Base-by-base conservation (phyloP, 2,113 vertebrate species). In the Forbesichthys papilliferus region DNA sequence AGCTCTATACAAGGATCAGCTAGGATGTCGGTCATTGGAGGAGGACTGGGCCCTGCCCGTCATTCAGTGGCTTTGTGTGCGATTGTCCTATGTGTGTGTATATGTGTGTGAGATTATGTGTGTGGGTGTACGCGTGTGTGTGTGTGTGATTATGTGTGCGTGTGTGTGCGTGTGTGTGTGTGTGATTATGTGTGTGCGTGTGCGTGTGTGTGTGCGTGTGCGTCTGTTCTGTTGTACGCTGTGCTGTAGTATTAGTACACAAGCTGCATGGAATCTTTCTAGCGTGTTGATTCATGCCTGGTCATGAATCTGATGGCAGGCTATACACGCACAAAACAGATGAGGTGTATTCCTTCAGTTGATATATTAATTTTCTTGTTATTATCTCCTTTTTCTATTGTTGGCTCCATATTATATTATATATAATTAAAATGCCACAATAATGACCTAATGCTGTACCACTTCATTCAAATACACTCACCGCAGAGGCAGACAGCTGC, bases 21-120 rank as follows among this genome's bases (percentile, higher is more conserved):
- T 75, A 73, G 76, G 66, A 74, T 82, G 71, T 75, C 73, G 64
- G 69, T 27, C 77, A 67, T 73, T 54, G 74, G 63, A 78, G 57
- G 66, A 61, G 60, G 67, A 61, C n/a, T 56, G 75, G 64, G 64
- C 62, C 66, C 56, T 69, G 53, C 57, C 27, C 34, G 55, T 53
- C 27, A 54, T 13, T 71, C 62, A 77, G 74, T 71, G 66, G 58
- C 70, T 78, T 71, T 61, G 20, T 66, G 61, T 69, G 72, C 68
- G 66, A 7, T 34, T 34, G 49, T 48, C 59, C 48, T 0, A 55
- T 78, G 54, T 72, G 36, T 42, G 36, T 42, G 36, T 20, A 20
- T 42, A 5, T 42, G 36, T 42, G 36, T 42, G 61, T 9, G 59
- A n/a, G 16, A 27, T 27, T 27, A 27, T 33, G 62, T 51, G 62